Evolutionary conservation across 2,888 invertebrate genomes (phyloP), one percentile per base, ranked within the genome.

Genomic region (Zele albiditarsus): DNA sequence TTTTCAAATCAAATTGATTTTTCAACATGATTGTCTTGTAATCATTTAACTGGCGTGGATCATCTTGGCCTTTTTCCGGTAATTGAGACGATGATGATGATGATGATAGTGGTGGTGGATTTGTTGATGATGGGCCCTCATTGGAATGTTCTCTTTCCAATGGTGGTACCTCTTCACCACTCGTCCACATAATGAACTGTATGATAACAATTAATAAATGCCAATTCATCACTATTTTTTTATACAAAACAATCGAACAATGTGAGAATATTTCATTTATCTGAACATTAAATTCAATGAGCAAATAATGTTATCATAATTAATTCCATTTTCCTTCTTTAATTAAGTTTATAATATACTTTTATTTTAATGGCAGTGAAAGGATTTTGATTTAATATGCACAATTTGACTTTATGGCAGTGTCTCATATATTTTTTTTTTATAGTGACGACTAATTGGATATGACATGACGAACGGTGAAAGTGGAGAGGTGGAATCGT

Each of bases 181-280:
- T 81, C 60, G 83, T 81, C 85, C 84, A 89, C 89, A 88, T 88
- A 70, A 82, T 82, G 74, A 86, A 86, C 88, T 89, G 88, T 58
- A 85, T 75, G 76, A 86, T 83, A 70, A 88, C 79, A 77, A 87
- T 75, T 68, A 87, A 80, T 46, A 83, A 75, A 75, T 87, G 83
- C 85, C 86, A 87, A 84, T 84, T 87, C 84, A 87, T 88, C 77
- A 78, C 81, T 67, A 77, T 77, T 76, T 67, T 46, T 46, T 63
- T 63, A 63, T 27, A 60, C 2, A 70, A 75, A 66, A 65, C 75
- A 38, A 42, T 31, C 20, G 58, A 77, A 57, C 38, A 71, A 66
- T 63, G 6, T 6, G 10, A 38, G 10, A 38, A 8, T 38, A 12
- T 38, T 8, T 38, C 12, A 38, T 38, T 38, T 8, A 12, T 38